A percentile compares a stretch with the other conserved stretches of the same genome.
phyloP scores from a whole-genome alignment of 2,113 vertebrate genomes.

The Paraplagusia blochii region DNA sequence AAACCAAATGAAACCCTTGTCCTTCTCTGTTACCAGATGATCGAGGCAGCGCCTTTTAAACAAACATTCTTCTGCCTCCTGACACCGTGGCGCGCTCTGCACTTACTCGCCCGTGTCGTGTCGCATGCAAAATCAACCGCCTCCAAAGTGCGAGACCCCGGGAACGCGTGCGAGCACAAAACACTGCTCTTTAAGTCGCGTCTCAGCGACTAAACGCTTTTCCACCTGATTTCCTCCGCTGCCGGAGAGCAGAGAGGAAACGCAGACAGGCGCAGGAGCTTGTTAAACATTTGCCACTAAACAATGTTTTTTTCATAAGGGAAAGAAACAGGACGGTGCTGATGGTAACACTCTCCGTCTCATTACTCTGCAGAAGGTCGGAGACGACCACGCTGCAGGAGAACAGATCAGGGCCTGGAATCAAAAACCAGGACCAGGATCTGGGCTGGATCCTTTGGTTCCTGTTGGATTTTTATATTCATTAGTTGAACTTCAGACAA shows the following conservation, averaged over 20 bases:
- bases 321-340: neutral
- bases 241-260: neutral
- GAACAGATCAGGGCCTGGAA: conserved; percentile 28
- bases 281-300: conserved; percentile 55
- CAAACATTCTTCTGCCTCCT: conserved; percentile 33
- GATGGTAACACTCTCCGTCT: conserved; percentile 24
- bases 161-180: conserved; percentile 24
- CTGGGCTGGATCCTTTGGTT: conserved; percentile 26
- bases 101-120: conserved; percentile 17
- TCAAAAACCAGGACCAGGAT: conserved; percentile 35
- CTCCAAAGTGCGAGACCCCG: conserved; percentile 30
- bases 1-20: conserved; percentile 13
- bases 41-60: conserved; percentile 31
- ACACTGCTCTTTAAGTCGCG: conserved; percentile 12
- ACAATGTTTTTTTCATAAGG: conserved; percentile 45
- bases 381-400: neutral
- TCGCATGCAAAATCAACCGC: conserved; percentile 29
- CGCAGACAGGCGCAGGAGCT: neutral
- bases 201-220: conserved; percentile 24
- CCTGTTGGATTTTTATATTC: conserved; percentile 14
- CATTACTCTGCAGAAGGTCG: conserved; percentile 30
- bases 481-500: conserved; percentile 19
- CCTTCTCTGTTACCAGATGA: conserved; percentile 4
- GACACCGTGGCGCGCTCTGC: conserved; percentile 29
- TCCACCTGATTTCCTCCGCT: conserved; percentile 31